phyloP scores from a whole-genome alignment of 1,140 invertebrate species.

The Cotesia chilonis region DNA sequence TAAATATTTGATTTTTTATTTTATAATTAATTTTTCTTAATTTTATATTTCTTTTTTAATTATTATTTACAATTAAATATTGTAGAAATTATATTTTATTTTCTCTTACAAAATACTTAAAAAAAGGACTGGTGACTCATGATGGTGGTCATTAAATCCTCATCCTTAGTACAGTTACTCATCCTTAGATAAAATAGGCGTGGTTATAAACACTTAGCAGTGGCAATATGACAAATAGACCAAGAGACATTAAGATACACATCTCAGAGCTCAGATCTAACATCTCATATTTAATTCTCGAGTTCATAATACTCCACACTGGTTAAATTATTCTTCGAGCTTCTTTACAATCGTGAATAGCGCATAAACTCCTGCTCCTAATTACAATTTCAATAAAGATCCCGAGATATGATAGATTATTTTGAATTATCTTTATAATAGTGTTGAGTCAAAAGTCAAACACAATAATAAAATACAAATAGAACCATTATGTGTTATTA shows the following conservation, averaged over 20 bases:
- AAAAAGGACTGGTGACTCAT: slow-evolving; percentile 1
- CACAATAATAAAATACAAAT: too few relatives aligned
- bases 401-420: slow-evolving; percentile 22
- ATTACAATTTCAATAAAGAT: slow-evolving; percentile 46
- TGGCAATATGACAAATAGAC: slow-evolving; percentile 34
- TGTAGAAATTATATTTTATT: neutral
- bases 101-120: neutral
- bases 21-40: too few relatives aligned
- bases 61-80: too few relatives aligned
- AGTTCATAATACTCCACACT: too few relatives aligned
- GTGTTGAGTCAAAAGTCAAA: too few relatives aligned
- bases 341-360: slow-evolving; percentile 22
- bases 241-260: slow-evolving; percentile 43
- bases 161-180: neutral
- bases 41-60: too few relatives aligned
- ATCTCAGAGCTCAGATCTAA: slow-evolving; percentile 32
- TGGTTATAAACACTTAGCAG: slow-evolving; percentile 11
- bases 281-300: too few relatives aligned
- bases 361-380: slow-evolving; percentile 31
- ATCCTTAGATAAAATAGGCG: slow-evolving; percentile 25
- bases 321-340: too few relatives aligned
- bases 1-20: too few relatives aligned
- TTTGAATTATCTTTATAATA: neutral
- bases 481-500: too few relatives aligned
- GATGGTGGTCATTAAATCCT: slow-evolving; percentile 19